Evolutionary conservation across 2,888 invertebrate species (phyloP).

Genomic region (Noctua comes): DNA sequence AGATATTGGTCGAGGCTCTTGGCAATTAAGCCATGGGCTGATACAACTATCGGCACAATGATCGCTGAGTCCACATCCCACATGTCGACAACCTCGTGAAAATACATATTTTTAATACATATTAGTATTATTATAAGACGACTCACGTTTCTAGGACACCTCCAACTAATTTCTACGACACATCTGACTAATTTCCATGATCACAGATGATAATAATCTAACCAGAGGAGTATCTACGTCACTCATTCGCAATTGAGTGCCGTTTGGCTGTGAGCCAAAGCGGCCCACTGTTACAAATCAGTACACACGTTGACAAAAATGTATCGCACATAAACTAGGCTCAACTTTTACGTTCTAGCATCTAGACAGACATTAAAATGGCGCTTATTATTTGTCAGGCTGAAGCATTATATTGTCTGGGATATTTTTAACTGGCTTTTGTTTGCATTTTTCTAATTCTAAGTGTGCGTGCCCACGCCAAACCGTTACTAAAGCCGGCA

Average conservation of each 20-base stretch:
- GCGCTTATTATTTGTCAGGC: constrained; percentile 16
- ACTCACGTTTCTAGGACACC: not conserved
- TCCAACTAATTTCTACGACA: not conserved
- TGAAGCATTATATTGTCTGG: constrained; percentile 11
- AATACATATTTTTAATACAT: not conserved
- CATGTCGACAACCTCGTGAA: no score
- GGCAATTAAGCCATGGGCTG: no score
- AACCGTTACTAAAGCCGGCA: no score
- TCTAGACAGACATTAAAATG: constrained; percentile 26
- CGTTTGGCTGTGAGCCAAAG: constrained; percentile 66
- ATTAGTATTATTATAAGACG: not conserved
- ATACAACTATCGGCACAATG: no score
- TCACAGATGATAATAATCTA: constrained; percentile 56
- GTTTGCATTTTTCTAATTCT: not conserved
- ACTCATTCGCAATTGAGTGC: constrained; percentile 62
- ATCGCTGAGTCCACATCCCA: no score
- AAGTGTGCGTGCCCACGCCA: not conserved
- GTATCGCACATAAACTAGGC: constrained; percentile 43
- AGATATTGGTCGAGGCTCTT: no score
- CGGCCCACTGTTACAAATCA: constrained; percentile 60
- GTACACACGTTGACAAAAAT: constrained; percentile 54
- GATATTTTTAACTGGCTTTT: not conserved
- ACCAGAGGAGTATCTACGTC: constrained; percentile 54
- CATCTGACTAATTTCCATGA: constrained; percentile 38
- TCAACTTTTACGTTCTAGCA: constrained; percentile 25